Base-by-base conservation (phyloP, 2,113 vertebrate genomes). In the Passer domesticus region DNA sequence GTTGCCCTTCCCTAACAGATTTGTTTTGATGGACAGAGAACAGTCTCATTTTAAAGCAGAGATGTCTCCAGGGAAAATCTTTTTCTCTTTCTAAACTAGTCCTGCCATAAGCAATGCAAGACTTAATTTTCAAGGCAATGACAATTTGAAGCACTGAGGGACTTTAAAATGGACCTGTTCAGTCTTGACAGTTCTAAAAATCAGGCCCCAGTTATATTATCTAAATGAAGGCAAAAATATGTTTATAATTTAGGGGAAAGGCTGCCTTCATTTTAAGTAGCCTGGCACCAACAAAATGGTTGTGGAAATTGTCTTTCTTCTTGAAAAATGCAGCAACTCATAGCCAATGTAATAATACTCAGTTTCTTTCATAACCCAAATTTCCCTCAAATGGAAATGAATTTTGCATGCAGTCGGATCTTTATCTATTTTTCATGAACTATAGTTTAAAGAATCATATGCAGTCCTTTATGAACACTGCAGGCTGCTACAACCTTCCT, bases 391-490 rank as follows among this genome's bases (percentile, higher is more conserved):
- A 91, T 66, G 60, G 67, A 95, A 92, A 95, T 92, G 15, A 92
- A 95, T 95, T 87, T 84, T 94, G 84, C 75, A 83, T 79, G 82
- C 70, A 83, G 82, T 86, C 7, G 9, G 75, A 94, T 91, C 85
- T 95, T 91, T 52, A 95, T 96, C 63, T 89, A 80, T 90, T 92
- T 96, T 94, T 95, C 84, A 95, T 87, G 63, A 88, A 60, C 83
- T 63, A 91, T 63, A 84, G 50, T 79, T 94, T 87, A 87, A 85
- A 85, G 37, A 85, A 81, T 85, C 70, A 63, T 79, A 95, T 46
- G 72, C 87, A 80, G 43, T 72, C 62, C 58, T 93, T 79, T 85
- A 87, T 80, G 92, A 97, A 92, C 53, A 80, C 67, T 76, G 75
- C 74, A 91, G 87, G 55, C 84, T 92, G 73, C 89, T 89, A 49